Conservation (phyloP, 2,113 vertebrate species). For the Theropithecus gelada region DNA sequence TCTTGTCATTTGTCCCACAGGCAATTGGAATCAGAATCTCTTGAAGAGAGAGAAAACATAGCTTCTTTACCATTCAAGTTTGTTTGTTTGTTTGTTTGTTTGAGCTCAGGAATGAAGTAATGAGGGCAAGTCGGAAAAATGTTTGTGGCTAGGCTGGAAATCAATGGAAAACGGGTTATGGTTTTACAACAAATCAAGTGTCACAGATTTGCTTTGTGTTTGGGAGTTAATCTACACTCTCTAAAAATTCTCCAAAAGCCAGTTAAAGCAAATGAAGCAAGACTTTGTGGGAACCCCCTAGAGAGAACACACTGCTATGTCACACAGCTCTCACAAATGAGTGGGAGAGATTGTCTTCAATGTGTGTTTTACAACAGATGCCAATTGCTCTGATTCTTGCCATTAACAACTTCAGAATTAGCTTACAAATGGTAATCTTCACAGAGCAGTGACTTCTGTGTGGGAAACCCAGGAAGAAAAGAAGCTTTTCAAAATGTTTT, state of each 20-base stretch:
- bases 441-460: constrained; percentile 28
- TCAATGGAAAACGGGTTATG: constrained; percentile 30
- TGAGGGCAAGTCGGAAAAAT: constrained; percentile 30
- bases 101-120: constrained; percentile 5
- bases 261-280: constrained; percentile 30
- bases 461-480: constrained; percentile 18
- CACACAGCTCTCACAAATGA: constrained; percentile 44
- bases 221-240: constrained; percentile 31
- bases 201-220: constrained; percentile 50
- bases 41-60: neutral
- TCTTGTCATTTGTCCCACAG: neutral
- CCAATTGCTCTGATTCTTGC: constrained; percentile 58
- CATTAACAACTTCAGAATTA: constrained; percentile 68
- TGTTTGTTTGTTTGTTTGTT: neutral
- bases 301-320: constrained; percentile 33
- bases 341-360: constrained; percentile 18
- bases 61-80: neutral
- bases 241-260: constrained; percentile 32
- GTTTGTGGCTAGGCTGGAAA: constrained; percentile 24
- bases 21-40: neutral
- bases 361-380: constrained; percentile 34
- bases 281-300: neutral
- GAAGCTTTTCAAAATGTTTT: neutral
- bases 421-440: constrained; percentile 49
- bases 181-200: constrained; percentile 44